Percentiles rank a stretch among this genome's conserved stretches.
These are phyloP conservation scores for Samia ricini DNA, from an alignment of 1,140 invertebrate species.

Conservation along the genomic window DNA sequence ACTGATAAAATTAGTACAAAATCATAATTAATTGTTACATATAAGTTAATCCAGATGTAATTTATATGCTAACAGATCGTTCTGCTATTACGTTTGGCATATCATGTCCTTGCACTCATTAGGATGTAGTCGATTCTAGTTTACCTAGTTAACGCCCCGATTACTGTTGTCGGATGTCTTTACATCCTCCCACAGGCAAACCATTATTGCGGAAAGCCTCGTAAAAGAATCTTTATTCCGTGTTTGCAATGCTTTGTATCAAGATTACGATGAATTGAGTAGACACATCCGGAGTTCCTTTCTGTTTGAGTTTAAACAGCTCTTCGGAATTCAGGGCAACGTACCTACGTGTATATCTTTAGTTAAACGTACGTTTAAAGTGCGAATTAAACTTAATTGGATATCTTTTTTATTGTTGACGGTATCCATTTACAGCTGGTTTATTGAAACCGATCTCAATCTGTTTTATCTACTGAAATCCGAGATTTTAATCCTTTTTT, in stretches of 20 bases:
- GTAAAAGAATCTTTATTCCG: conserved; percentile 38
- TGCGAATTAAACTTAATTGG: background rate
- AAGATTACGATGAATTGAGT: conserved; percentile 26
- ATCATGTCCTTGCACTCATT: conserved; percentile 53
- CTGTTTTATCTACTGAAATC: too few relatives aligned
- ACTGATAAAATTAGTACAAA: too few relatives aligned
- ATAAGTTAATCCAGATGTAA: background rate
- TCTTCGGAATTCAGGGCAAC: background rate
- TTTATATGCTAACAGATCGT: conserved; percentile 15
- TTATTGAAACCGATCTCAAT: too few relatives aligned
- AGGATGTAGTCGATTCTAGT: conserved; percentile 59
- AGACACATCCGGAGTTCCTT: conserved; percentile 12
- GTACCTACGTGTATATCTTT: background rate
- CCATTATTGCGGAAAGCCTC: conserved; percentile 60
- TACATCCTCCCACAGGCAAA: conserved; percentile 45
- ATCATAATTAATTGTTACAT: background rate
- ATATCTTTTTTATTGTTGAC: background rate
- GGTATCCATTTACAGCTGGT: too few relatives aligned
- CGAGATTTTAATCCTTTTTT: too few relatives aligned
- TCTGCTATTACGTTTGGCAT: conserved; percentile 41
- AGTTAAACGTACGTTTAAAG: background rate
- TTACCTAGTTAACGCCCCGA: conserved; percentile 33
- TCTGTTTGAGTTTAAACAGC: conserved; percentile 5
- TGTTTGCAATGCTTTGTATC: conserved; percentile 22
- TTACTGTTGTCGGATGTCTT: conserved; percentile 38